A percentile compares a stretch with the other conserved stretches of the same genome.
phyloP scores from a whole-genome alignment of 2,888 invertebrate genomes.

The Aphrophora alni region DNA sequence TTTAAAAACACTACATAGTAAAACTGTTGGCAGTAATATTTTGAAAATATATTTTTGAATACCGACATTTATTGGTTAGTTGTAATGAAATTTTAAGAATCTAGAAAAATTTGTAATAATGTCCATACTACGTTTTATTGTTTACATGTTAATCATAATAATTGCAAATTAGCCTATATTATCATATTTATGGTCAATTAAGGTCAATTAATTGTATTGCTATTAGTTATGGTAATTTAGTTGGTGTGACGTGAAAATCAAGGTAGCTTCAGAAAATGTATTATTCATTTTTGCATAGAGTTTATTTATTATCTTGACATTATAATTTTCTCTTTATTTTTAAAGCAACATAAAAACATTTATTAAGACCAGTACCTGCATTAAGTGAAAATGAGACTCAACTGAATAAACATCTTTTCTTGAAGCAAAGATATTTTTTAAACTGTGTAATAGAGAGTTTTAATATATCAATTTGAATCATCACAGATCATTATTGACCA shows the following conservation, averaged over 20 bases:
- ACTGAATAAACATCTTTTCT: no score
- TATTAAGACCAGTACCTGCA: neutral
- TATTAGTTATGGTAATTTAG: neutral
- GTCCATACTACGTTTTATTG: neutral
- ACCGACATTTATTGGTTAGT: no score
- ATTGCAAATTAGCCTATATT: neutral
- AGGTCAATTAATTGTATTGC: neutral
- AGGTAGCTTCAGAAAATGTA: neutral
- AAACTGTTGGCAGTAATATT: no score
- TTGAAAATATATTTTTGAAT: no score
- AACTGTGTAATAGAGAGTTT: no score
- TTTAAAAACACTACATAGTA: no score
- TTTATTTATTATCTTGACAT: neutral
- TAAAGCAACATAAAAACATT: neutral
- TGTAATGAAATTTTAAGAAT: no score
- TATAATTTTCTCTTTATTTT: neutral
- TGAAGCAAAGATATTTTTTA: no score
- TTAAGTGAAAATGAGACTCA: neutral
- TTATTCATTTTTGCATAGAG: neutral
- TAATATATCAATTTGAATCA: no score
- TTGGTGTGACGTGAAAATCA: neutral
- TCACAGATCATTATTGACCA: no score
- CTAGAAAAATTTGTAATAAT: neutral
- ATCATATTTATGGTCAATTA: neutral
- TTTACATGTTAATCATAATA: neutral